A percentile compares a stretch with the other conserved stretches of the same genome.
phyloP scores from a whole-genome alignment of 1,140 invertebrate genomes.

The Helicoverpa zea region DNA sequence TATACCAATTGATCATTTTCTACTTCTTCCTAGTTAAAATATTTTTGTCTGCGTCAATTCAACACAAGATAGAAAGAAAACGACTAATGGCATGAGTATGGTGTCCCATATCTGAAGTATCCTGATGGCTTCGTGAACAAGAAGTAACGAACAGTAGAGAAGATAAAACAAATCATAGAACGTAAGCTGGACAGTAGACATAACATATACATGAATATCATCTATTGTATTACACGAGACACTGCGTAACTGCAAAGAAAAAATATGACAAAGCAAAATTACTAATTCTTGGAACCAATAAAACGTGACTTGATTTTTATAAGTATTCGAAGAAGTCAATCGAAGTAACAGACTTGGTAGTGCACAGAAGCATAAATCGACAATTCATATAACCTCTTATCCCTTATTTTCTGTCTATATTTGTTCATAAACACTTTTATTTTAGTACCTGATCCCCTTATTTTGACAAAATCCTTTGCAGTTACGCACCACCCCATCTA shows the following conservation, averaged over 20 bases:
- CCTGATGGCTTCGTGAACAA: slow-evolving; percentile 36
- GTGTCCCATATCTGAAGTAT: slow-evolving; percentile 72
- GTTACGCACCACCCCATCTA: slow-evolving; percentile 4
- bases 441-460: too few species aligned
- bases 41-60: slow-evolving; percentile 25
- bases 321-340: too few species aligned
- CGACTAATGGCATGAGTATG: slow-evolving; percentile 57
- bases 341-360: background rate
- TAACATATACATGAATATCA: slow-evolving; percentile 36
- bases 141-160: slow-evolving; percentile 28
- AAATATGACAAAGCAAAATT: background rate
- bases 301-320: background rate
- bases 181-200: slow-evolving; percentile 40
- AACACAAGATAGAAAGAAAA: slow-evolving; percentile 53
- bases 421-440: too few species aligned
- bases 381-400: too few species aligned
- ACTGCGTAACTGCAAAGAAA: background rate
- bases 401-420: too few species aligned
- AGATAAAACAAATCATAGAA: slow-evolving; percentile 38
- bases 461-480: background rate
- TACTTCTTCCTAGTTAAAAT: background rate
- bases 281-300: background rate
- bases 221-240: slow-evolving; percentile 20
- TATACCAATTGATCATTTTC: background rate
- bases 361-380: too few species aligned